Conservation (phyloP, 2,888 invertebrate species). For the Papilio protenor region DNA sequence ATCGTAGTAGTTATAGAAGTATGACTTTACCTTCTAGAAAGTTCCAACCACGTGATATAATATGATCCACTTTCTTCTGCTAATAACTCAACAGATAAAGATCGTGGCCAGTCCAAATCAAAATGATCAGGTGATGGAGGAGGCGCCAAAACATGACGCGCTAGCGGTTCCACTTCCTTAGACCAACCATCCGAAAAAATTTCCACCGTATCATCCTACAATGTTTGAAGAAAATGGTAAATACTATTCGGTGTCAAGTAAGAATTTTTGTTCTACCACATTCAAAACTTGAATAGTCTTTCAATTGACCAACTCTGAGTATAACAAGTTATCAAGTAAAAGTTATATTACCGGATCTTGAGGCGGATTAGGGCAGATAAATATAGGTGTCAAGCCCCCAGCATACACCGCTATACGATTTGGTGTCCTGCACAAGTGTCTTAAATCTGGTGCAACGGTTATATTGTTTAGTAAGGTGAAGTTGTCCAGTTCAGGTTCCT, state of each 20-base stretch:
- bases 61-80: constrained; percentile 90
- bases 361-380: constrained; percentile 84
- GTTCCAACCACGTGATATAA: constrained; percentile 92
- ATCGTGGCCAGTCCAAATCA: constrained; percentile 86
- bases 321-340: neutral
- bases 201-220: constrained; percentile 87
- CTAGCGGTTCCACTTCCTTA: constrained; percentile 79
- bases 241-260: neutral
- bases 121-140: constrained; percentile 84
- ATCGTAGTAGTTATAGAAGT: neutral
- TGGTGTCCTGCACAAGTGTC: constrained; percentile 88
- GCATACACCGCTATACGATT: constrained; percentile 92
- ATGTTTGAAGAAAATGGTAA: constrained; percentile 31
- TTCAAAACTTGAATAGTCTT: constrained; percentile 11
- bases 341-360: constrained; percentile 60
- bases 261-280: neutral
- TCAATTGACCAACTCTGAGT: neutral
- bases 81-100: constrained; percentile 91
- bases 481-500: constrained; percentile 78
- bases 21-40: constrained; percentile 83
- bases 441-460: constrained; percentile 83
- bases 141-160: constrained; percentile 83
- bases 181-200: constrained; percentile 94
- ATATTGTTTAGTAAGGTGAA: constrained; percentile 83
- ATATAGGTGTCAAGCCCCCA: constrained; percentile 85